Evolutionary conservation across 2,113 vertebrate species (phyloP).

Genomic region (Lonchura striata): DNA sequence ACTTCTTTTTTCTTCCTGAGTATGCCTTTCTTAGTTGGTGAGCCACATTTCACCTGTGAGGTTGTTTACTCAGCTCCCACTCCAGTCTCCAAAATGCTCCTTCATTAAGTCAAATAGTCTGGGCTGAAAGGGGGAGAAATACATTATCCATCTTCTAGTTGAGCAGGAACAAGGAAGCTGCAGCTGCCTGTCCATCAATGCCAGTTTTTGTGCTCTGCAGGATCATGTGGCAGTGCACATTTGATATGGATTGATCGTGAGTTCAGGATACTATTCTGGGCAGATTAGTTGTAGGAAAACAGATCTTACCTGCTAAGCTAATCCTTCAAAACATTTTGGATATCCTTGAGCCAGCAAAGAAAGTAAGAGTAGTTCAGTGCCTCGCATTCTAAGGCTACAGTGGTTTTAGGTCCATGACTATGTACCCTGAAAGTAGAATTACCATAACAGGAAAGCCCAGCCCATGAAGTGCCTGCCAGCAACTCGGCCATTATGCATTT

Average conservation of each 20-base stretch:
- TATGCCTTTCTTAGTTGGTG: background rate
- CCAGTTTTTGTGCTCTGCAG: background rate
- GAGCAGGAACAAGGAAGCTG: background rate
- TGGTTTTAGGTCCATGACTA: background rate
- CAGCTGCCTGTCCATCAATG: background rate
- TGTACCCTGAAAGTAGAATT: background rate
- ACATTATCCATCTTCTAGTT: background rate
- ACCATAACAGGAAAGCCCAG: background rate
- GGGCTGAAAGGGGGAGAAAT: background rate
- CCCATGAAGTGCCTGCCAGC: background rate
- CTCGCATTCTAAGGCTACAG: fast-evolving
- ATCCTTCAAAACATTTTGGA: background rate
- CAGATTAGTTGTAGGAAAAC: background rate
- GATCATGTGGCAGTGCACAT: background rate
- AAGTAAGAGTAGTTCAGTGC: background rate
- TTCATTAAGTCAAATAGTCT: background rate
- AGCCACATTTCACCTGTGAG: background rate
- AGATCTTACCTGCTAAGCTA: background rate
- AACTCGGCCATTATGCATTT: background rate
- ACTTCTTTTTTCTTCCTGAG: background rate
- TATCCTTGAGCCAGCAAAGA: background rate
- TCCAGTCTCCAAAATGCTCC: background rate
- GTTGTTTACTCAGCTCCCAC: background rate
- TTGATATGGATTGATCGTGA: background rate
- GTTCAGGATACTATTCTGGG: background rate